A percentile compares a stretch with the other conserved stretches of the same genome.
Conservation (phyloP, 2,888 invertebrate genomes). For the Nephrotoma flavescens region DNA sequence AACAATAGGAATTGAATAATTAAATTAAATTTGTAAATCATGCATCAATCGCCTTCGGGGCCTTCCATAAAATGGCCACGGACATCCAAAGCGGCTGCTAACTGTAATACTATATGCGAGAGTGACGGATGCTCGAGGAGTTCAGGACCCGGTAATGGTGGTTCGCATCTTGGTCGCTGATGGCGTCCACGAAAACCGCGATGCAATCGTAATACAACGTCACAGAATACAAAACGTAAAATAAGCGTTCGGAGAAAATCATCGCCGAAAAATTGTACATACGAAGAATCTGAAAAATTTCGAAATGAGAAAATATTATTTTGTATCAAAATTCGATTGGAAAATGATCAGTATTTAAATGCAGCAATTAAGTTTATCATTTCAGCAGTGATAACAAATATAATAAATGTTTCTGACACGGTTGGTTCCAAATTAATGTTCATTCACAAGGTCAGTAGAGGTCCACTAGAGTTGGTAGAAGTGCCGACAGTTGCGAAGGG, state of each 20-base stretch:
- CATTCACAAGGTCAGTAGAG: too few relatives aligned
- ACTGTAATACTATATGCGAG: constrained; percentile 63
- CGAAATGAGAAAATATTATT: constrained; percentile 3
- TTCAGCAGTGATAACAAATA: too few relatives aligned
- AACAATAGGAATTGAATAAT: background rate
- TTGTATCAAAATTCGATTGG: background rate
- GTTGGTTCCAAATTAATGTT: too few relatives aligned
- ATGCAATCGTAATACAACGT: constrained; percentile 77
- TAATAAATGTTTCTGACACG: too few relatives aligned
- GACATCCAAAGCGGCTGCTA: constrained; percentile 73
- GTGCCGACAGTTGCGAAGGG: too few relatives aligned
- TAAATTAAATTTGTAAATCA: background rate
- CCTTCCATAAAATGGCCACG: constrained; percentile 36
- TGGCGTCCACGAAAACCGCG: constrained; percentile 71
- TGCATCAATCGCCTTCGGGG: constrained; percentile 33
- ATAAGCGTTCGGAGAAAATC: constrained; percentile 82
- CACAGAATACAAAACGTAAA: constrained; percentile 86
- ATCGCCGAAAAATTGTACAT: constrained; percentile 83
- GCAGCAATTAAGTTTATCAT: too few relatives aligned
- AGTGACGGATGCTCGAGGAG: constrained; percentile 71
- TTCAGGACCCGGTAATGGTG: constrained; percentile 73
- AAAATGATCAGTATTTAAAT: background rate
- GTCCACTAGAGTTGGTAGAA: too few relatives aligned
- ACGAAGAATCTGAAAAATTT: constrained; percentile 42
- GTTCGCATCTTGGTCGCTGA: constrained; percentile 73